Evolutionary conservation across 2,888 invertebrate species (phyloP), one percentile per base, ranked within the genome.

Genomic region (Eupithecia abbreviata): DNA sequence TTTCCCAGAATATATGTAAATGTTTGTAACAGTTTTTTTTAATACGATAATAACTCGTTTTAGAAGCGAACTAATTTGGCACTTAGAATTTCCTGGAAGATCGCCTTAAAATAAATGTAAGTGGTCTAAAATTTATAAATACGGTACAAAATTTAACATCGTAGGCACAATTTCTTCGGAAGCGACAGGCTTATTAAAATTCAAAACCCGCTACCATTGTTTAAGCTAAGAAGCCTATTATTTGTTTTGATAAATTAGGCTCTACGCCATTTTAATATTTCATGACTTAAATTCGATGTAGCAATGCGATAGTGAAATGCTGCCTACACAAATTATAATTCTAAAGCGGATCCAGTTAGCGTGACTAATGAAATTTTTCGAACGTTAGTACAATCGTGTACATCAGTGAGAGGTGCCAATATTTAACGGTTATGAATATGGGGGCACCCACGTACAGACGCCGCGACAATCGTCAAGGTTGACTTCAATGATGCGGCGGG

Each of bases 391-490:
- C 78, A 77, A 79, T 80, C 79, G 79, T 82, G 85, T 85, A 88
- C 86, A 87, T 86, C 68, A 65, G 86, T 85, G 87, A 87, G 89
- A 91, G 89, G 90, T 92, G 91, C 90, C 90, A 90, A 92, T 92
- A 91, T 90, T 90, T 84, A 89, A 90, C 90, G 89, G 90, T 93
- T 90, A 90, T 89, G 91, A 91, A 90, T 91, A 90, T 89, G 89
- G 73, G 87, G 90, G 89, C 93, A 91, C 94, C 94, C 92, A 92
- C 93, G 89, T 88, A 87, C 84, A 92, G 92, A 90, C 93, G 92
- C 90, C 91, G 93, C 93, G 94, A 93, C 93, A 92, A 90, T 90
- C 91, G 90, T 89, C 94, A 94, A 94, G 94, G 94, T 92, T 93
- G 93, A 85, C 90, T 92, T 90, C 91, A 92, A 92, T 92, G 91